Evolutionary conservation across 2,797 vertebrate genomes (phyloP).

Genomic region (Coilia nasus): DNA sequence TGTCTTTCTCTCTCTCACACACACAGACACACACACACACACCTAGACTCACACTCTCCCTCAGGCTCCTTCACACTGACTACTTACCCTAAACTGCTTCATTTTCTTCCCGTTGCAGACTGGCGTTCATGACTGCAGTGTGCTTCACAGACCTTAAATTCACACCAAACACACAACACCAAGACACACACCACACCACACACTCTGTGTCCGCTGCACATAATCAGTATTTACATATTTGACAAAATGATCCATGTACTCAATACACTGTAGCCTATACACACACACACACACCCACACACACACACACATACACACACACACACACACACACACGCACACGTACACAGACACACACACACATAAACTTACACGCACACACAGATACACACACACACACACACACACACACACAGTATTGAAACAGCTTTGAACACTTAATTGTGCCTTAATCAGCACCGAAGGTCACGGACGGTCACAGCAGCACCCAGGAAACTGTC

Average conservation of each 20-base stretch:
- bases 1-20: not conserved
- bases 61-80: not conserved
- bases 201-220: not conserved
- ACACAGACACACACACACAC: not conserved
- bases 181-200: not conserved
- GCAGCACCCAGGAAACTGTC: conserved; percentile 6
- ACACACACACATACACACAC: not conserved
- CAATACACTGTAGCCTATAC: not conserved
- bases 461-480: conserved; percentile 67
- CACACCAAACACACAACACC: not conserved
- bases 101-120: not conserved
- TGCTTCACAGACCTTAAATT: not conserved
- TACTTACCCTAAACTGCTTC: not conserved
- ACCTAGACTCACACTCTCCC: not conserved
- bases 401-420: conserved; percentile 35
- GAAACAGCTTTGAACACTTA: conserved; percentile 63
- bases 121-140: not conserved
- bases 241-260: not conserved
- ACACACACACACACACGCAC: conserved; percentile 3
- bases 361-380: conserved; percentile 36
- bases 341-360: not conserved
- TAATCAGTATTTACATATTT: not conserved
- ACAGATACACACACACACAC: conserved; percentile 35
- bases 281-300: not conserved
- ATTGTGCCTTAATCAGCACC: conserved; percentile 69